Evolutionary conservation across 2,888 invertebrate species (phyloP).

Genomic region (Erebia palarica): DNA sequence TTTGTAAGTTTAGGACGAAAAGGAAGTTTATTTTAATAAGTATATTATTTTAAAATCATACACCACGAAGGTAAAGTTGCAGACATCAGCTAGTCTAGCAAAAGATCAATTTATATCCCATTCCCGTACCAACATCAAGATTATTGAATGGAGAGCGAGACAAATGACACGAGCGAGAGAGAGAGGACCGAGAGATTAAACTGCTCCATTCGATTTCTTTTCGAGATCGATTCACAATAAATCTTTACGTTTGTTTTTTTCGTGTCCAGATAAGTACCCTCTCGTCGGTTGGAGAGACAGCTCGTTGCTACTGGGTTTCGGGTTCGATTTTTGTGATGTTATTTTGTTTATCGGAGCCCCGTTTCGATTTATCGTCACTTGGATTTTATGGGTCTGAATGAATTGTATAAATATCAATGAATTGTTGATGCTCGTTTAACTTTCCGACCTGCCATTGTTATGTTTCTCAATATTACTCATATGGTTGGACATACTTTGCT

Average conservation of each 20-base stretch:
- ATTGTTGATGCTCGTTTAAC: constrained; percentile 27
- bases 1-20: too few relatives aligned
- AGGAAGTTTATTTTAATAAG: not conserved
- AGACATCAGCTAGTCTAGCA: constrained; percentile 65
- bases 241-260: constrained; percentile 63
- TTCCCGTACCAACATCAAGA: constrained; percentile 52
- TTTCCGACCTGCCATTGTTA: constrained; percentile 20
- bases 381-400: constrained; percentile 54
- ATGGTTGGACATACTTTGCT: not conserved
- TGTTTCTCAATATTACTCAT: constrained; percentile 21
- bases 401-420: constrained; percentile 53
- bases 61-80: not conserved
- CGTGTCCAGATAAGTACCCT: constrained; percentile 56
- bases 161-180: constrained; percentile 38
- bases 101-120: constrained; percentile 55
- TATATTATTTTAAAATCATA: not conserved
- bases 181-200: constrained; percentile 52
- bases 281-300: constrained; percentile 59
- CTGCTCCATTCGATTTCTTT: constrained; percentile 64
- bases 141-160: constrained; percentile 59
- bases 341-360: constrained; percentile 53
- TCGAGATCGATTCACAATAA: constrained; percentile 73
- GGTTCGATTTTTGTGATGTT: constrained; percentile 52
- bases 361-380: constrained; percentile 58
- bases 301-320: constrained; percentile 64